phyloP scores from a whole-genome alignment of 2,888 invertebrate genomes.

The Acleris cristana region DNA sequence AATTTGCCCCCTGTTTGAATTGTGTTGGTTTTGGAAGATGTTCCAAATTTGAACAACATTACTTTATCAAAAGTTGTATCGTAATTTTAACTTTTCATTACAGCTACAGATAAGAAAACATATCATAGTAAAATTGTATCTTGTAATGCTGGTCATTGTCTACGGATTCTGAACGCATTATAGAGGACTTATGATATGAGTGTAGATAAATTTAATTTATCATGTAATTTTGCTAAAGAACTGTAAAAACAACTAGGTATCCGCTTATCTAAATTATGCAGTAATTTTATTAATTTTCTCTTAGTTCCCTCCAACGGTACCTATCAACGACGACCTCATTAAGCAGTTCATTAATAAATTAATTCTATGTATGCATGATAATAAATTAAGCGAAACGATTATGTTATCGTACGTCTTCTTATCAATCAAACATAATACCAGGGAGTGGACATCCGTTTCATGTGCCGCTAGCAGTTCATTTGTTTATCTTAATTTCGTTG shows the following conservation, averaged over 20 bases:
- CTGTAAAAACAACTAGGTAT: slow-evolving; percentile 1
- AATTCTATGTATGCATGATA: slow-evolving; percentile 29
- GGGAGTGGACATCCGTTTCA: slow-evolving; percentile 34
- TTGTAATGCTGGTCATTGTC: too few relatives aligned
- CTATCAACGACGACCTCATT: slow-evolving; percentile 29
- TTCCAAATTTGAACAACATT: too few relatives aligned
- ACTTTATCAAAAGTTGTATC: too few relatives aligned
- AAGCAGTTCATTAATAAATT: slow-evolving; percentile 27
- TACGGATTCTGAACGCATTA: too few relatives aligned
- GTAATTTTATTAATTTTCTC: slow-evolving; percentile 1
- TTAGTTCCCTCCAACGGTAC: slow-evolving; percentile 10
- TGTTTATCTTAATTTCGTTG: slow-evolving; percentile 39
- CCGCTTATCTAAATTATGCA: slow-evolving; percentile 2
- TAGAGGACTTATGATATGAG: too few relatives aligned
- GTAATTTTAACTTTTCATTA: too few relatives aligned
- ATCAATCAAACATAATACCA: slow-evolving; percentile 41
- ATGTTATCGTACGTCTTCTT: slow-evolving; percentile 36
- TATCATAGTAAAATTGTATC: too few relatives aligned
- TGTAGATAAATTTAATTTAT: not conserved
- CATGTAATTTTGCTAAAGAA: not conserved
- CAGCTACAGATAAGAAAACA: too few relatives aligned
- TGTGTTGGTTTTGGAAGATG: too few relatives aligned
- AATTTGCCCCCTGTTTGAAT: too few relatives aligned
- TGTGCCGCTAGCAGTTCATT: slow-evolving; percentile 34
- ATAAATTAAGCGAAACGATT: slow-evolving; percentile 34